These are phyloP conservation scores for Boleophthalmus pectinirostris DNA, from an alignment of 2,113 vertebrate genomes.

Conservation along the genomic window DNA sequence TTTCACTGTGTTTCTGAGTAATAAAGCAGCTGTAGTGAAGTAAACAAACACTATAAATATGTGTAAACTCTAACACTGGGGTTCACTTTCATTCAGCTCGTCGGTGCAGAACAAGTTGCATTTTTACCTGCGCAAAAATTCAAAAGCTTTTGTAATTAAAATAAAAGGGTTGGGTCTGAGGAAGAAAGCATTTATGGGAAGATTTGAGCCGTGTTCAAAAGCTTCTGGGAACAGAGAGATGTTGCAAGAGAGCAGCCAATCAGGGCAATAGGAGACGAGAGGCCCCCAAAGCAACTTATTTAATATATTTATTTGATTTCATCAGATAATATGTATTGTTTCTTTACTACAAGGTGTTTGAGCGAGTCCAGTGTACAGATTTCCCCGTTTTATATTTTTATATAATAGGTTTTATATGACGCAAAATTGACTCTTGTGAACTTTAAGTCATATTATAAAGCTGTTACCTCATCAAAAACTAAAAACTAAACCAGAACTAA, in stretches of 20 bases:
- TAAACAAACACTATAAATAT: too few relatives aligned
- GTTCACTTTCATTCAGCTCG: too few relatives aligned
- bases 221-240: neutral
- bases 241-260: neutral
- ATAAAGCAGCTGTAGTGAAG: too few relatives aligned
- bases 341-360: neutral
- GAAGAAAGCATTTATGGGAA: neutral
- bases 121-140: neutral
- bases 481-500: too few relatives aligned
- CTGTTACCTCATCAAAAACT: too few relatives aligned
- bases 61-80: too few relatives aligned
- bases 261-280: neutral
- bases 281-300: neutral
- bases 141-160: neutral
- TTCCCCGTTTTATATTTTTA: too few relatives aligned
- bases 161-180: neutral
- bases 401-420: too few relatives aligned
- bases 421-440: too few relatives aligned
- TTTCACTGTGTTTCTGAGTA: too few relatives aligned
- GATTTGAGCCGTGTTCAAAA: neutral
- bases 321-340: neutral
- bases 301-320: neutral
- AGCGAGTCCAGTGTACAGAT: too few relatives aligned
- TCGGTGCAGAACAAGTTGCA: conserved; percentile 32
- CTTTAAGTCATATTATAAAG: too few relatives aligned